These are phyloP conservation scores for Odontophorus gujanensis DNA, from an alignment of 2,113 vertebrate genomes.

Conservation along the genomic window DNA sequence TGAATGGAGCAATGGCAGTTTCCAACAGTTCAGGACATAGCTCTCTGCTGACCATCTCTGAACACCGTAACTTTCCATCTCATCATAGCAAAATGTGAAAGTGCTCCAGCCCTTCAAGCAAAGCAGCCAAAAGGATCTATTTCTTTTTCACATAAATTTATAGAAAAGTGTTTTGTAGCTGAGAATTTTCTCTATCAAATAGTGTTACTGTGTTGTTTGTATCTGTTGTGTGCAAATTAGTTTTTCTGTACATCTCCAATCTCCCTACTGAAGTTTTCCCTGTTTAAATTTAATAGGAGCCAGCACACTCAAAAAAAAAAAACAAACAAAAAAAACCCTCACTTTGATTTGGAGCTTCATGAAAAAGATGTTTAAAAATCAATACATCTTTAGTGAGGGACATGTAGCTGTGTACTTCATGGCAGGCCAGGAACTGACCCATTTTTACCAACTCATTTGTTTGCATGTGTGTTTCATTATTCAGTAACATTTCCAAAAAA, in stretches of 20 bases:
- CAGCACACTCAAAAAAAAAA: constrained; percentile 1
- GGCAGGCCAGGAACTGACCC: not conserved
- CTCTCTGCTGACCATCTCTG: not conserved
- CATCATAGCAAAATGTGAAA: not conserved
- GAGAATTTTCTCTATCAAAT: too few species aligned
- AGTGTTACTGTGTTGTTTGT: too few species aligned
- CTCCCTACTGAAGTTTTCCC: not conserved
- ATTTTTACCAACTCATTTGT: not conserved
- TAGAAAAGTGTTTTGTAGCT: not conserved
- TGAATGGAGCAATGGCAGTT: not conserved
- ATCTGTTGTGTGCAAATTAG: too few species aligned
- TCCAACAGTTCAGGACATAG: not conserved
- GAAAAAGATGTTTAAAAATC: constrained; percentile 39
- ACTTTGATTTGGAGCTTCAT: not conserved
- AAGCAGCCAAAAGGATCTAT: not conserved
- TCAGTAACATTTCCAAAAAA: not conserved
- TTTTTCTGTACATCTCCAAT: not conserved
- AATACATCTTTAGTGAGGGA: constrained; percentile 14
- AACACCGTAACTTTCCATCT: not conserved
- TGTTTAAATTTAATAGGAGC: not conserved
- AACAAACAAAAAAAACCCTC: too few species aligned
- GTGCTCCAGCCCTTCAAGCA: not conserved
- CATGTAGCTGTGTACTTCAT: not conserved
- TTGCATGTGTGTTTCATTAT: not conserved
- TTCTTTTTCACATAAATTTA: not conserved